Conservation (phyloP, 2,113 vertebrate species). For the Trematomus loennbergii region DNA sequence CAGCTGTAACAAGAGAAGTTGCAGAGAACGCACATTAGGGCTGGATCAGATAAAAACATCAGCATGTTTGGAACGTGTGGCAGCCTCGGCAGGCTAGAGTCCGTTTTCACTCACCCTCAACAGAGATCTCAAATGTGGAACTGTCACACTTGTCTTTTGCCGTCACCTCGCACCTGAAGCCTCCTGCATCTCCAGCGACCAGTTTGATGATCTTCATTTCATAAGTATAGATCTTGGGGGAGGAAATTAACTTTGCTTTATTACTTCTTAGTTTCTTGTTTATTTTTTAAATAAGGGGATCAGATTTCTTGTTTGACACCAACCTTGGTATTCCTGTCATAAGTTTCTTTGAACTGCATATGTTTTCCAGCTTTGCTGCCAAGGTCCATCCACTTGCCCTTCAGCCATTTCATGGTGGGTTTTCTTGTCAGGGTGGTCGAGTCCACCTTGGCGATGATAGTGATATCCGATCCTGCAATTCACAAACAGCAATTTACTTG, state of each 20-base stretch:
- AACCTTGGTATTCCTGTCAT: conserved; percentile 88
- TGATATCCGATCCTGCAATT: conserved; percentile 80
- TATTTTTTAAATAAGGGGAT: conserved; percentile 1
- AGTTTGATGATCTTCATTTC: conserved; percentile 89
- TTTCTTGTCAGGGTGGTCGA: conserved; percentile 83
- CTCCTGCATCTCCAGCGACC: conserved; percentile 84
- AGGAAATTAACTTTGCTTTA: background rate
- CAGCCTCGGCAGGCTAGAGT: background rate
- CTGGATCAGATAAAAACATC: conserved; percentile 50
- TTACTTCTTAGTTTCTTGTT: conserved; percentile 1
- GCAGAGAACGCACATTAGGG: conserved; percentile 48
- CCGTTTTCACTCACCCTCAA: conserved; percentile 83
- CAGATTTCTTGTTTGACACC: conserved; percentile 1
- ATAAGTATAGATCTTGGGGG: conserved; percentile 83
- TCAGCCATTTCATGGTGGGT: conserved; percentile 90
- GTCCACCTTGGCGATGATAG: conserved; percentile 84
- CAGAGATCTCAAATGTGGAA: conserved; percentile 86
- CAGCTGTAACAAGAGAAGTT: conserved; percentile 77
- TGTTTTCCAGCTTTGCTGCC: conserved; percentile 89
- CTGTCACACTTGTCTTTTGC: conserved; percentile 91
- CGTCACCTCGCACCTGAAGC: conserved; percentile 90
- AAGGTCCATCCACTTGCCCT: conserved; percentile 94
- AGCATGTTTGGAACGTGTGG: conserved; percentile 28
- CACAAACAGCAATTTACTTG: conserved; percentile 27
- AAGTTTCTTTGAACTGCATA: conserved; percentile 88